Conservation (phyloP, 2,113 vertebrate species). For the Anguilla rostrata region DNA sequence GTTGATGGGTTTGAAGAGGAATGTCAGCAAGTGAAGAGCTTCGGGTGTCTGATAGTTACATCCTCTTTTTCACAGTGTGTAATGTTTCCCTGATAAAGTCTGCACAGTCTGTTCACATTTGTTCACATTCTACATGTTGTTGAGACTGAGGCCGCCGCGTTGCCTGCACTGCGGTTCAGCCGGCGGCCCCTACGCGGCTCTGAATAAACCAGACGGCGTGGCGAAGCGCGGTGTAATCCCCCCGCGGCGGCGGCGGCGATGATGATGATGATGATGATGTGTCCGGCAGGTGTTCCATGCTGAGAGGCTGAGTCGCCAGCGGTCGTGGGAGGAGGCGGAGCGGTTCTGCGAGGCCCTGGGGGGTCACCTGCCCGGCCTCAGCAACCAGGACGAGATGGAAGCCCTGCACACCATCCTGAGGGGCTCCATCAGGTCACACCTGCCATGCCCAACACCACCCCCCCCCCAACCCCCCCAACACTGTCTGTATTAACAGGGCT, state of each 20-base stretch:
- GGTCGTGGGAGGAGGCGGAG: constrained; percentile 92
- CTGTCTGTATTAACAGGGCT: not conserved
- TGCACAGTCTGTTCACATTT: no score
- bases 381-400: constrained; percentile 69
- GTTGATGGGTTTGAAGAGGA: not conserved
- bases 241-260: no score
- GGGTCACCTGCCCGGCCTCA: constrained; percentile 85
- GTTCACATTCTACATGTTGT: no score
- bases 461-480: not conserved
- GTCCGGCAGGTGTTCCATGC: constrained; percentile 81
- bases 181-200: no score
- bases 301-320: constrained; percentile 82
- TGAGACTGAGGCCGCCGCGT: no score
- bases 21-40: not conserved
- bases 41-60: no score
- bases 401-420: constrained; percentile 73
- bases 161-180: no score
- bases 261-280: not conserved
- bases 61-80: no score
- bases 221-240: no score
- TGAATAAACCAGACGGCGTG: no score
- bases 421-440: constrained; percentile 78
- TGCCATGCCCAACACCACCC: no score
- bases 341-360: constrained; percentile 87
- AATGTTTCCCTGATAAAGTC: no score